Evolutionary conservation across 2,797 vertebrate genomes (phyloP).

Genomic region (Margarornis squamiger): DNA sequence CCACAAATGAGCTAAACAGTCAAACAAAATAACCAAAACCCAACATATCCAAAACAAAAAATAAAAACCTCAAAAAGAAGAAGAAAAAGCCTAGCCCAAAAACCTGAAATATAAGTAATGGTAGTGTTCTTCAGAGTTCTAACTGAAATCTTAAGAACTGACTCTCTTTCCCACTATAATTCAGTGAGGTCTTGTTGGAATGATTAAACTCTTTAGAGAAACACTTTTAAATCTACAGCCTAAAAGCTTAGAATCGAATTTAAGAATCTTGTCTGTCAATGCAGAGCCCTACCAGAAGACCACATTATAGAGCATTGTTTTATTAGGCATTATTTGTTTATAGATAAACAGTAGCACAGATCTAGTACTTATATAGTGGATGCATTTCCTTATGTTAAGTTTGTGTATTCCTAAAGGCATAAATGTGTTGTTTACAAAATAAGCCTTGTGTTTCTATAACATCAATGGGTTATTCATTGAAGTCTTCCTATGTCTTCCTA

Average conservation of each 20-base stretch:
- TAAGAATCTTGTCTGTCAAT: neutral
- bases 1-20: neutral
- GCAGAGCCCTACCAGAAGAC: constrained; percentile 21
- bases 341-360: constrained; percentile 72
- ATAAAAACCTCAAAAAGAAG: neutral
- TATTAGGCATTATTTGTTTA: constrained; percentile 69
- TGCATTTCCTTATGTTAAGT: constrained; percentile 72
- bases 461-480: constrained; percentile 57
- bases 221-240: neutral
- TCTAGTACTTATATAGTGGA: constrained; percentile 62
- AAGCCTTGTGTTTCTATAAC: constrained; percentile 65
- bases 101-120: neutral
- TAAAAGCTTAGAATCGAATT: constrained; percentile 19
- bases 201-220: neutral
- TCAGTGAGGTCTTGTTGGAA: neutral
- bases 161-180: neutral
- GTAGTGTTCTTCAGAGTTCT: neutral
- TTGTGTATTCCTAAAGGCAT: constrained; percentile 67
- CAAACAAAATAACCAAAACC: neutral
- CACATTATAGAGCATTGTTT: constrained; percentile 18
- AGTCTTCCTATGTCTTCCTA: constrained; percentile 34
- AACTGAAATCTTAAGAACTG: neutral
- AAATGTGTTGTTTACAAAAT: constrained; percentile 74
- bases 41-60: neutral
- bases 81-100: neutral